Evolutionary conservation across 2,797 vertebrate species (phyloP).

Genomic region (Meriones psammophilus): DNA sequence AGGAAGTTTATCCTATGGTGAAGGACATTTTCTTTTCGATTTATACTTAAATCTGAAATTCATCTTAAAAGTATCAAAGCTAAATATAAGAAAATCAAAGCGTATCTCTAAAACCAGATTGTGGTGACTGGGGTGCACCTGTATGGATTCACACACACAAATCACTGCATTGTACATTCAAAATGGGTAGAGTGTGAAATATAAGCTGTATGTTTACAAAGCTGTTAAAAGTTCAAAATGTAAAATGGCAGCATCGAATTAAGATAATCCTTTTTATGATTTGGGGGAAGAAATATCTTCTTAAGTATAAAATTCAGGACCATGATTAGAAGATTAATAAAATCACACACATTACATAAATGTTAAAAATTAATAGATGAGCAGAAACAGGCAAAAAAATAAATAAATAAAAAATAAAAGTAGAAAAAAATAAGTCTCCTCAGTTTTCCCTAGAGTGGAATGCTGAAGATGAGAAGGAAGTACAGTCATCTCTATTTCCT

Average conservation of each 20-base stretch:
- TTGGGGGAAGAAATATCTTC: background rate
- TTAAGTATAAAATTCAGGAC: constrained; percentile 32
- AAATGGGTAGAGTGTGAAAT: constrained; percentile 8
- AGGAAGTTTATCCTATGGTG: constrained; percentile 13
- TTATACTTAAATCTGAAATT: constrained; percentile 33
- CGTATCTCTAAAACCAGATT: constrained; percentile 27
- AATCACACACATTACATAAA: background rate
- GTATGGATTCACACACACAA: background rate
- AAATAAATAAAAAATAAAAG: no score
- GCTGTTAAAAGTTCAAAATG: constrained; percentile 31
- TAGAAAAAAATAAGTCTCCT: background rate
- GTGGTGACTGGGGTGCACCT: background rate
- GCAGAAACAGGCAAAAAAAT: background rate
- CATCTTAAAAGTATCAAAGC: background rate
- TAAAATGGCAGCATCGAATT: constrained; percentile 46
- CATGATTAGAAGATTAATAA: constrained; percentile 36
- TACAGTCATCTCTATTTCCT: background rate
- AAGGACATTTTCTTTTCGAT: constrained; percentile 4
- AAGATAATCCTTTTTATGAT: constrained; percentile 18
- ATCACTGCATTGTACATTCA: background rate
- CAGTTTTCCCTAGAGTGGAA: background rate
- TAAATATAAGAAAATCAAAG: constrained; percentile 50
- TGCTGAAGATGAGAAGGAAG: background rate
- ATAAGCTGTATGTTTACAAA: constrained; percentile 42
- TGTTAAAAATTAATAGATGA: background rate